Evolutionary conservation across 2,888 invertebrate species (phyloP).

Genomic region (Hypena proboscidalis): DNA sequence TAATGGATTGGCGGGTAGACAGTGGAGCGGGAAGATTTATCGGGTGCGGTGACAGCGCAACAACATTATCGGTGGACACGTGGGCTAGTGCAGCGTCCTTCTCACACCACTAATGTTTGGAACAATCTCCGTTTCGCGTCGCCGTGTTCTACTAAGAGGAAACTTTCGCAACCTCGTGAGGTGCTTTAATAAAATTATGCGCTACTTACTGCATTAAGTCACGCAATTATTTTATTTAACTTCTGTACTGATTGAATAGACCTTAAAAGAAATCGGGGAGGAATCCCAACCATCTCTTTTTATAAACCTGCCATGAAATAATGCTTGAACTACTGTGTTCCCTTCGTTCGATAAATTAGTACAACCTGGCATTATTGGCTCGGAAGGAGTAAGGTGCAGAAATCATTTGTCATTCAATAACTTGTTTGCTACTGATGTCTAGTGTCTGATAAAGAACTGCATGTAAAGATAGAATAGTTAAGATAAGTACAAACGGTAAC

Average conservation of each 20-base stretch:
- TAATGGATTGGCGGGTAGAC: slow-evolving; percentile 52
- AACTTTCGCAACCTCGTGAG: slow-evolving; percentile 47
- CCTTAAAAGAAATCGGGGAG: too few relatives aligned
- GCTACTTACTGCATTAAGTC: slow-evolving; percentile 42
- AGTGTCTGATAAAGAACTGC: too few relatives aligned
- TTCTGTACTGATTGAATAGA: slow-evolving; percentile 1
- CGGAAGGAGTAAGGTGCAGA: too few relatives aligned
- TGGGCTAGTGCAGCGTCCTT: slow-evolving; percentile 53
- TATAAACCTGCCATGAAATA: too few relatives aligned
- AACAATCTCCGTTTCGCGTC: slow-evolving; percentile 46
- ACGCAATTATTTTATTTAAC: slow-evolving; percentile 26
- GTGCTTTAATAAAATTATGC: slow-evolving; percentile 38
- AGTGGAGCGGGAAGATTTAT: slow-evolving; percentile 57
- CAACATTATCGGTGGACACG: slow-evolving; percentile 62
- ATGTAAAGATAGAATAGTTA: too few relatives aligned
- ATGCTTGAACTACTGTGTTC: too few relatives aligned
- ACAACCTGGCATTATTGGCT: too few relatives aligned
- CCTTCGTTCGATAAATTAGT: too few relatives aligned
- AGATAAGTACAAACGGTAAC: slow-evolving; percentile 23
- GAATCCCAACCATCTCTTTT: too few relatives aligned
- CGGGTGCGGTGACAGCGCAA: slow-evolving; percentile 56
- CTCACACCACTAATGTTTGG: slow-evolving; percentile 49
- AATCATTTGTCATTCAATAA: too few relatives aligned
- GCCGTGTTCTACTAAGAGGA: slow-evolving; percentile 42
- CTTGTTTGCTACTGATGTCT: too few relatives aligned